phyloP scores from a whole-genome alignment of 2,113 vertebrate genomes.

The Neolamprologus devosi region DNA sequence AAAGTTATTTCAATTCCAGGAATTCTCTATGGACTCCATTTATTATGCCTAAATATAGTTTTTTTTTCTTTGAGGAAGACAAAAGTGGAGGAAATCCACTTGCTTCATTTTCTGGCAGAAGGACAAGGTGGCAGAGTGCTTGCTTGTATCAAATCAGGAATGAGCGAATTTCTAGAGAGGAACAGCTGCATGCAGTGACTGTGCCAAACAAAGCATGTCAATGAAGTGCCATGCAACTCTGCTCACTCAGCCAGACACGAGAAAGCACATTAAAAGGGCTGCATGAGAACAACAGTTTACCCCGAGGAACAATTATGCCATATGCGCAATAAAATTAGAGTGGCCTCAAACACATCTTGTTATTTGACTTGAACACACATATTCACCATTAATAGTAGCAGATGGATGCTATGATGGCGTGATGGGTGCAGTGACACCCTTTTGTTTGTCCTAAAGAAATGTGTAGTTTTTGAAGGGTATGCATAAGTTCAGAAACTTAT shows the following conservation, averaged over 20 bases:
- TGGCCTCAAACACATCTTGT: background rate
- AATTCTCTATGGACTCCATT: slow-evolving; percentile 15
- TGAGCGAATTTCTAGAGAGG: slow-evolving; percentile 27
- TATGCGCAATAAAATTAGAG: slow-evolving; percentile 1
- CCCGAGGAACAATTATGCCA: slow-evolving; percentile 20
- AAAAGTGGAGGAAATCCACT: background rate
- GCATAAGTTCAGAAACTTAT: background rate
- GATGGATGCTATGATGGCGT: slow-evolving; percentile 17
- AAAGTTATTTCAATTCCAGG: slow-evolving; percentile 19
- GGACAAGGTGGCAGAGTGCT: background rate
- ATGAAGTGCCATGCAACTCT: slow-evolving; percentile 19
- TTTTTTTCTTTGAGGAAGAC: background rate
- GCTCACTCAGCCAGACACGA: slow-evolving; percentile 12
- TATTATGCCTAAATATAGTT: background rate
- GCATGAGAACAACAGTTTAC: background rate
- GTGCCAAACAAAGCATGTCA: slow-evolving; percentile 41
- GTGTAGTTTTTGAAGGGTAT: background rate
- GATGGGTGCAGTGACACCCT: background rate
- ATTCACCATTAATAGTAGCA: background rate
- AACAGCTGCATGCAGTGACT: slow-evolving; percentile 45
- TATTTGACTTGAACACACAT: background rate
- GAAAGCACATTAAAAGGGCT: background rate
- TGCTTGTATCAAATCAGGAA: slow-evolving; percentile 40
- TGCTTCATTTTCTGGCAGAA: background rate
- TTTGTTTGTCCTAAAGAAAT: background rate